Evolutionary conservation across 2,113 vertebrate species (phyloP), one percentile per base, ranked within the genome.

Genomic region (Colaptes auratus): DNA sequence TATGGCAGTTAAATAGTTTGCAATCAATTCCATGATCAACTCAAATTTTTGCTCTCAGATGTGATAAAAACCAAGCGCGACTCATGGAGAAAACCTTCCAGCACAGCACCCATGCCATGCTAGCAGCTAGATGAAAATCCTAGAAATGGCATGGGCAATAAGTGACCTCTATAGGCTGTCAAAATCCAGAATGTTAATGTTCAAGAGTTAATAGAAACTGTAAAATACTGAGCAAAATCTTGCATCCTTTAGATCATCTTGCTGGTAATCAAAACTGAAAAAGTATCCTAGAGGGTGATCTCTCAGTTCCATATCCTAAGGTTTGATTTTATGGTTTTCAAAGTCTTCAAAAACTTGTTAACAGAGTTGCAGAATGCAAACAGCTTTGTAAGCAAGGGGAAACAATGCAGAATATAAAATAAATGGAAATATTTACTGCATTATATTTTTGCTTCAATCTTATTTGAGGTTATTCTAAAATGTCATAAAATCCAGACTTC

Each of bases 21-120:
- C 82, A 80, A 90, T 94, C 88, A 85, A 89, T 97, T 96, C 89
- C 19, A 53, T 11, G 64, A 91, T 76, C 44, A 90, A 79, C 46
- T 92, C 58, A 69, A 67, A 74, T 66, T 91, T 82, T 84, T 79
- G 12, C 86, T 78, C 80, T 86, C 63, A 87, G 35, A 67, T 77
- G 18, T 76, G 76, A 91, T 84, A 96, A 94, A 90, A 2, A 15
- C 24, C 55, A 92, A 81, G 44, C 53, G 33, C 89, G 80, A 92
- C 25, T 90, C 66, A 71, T 70, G 84, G 66, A 91, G 55, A 83
- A 86, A 92, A 92, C 82, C 55, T 86, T 90, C 50, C 64, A 90
- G 85, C 50, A 72, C 16, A 92, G 73, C 71, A 80, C 71, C 78
- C 71, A 91, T 71, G 73, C 31, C 19, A 31, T 66, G 35, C 63